Conservation (phyloP, 2,888 invertebrate species). For the Drosophila diplacantha region DNA sequence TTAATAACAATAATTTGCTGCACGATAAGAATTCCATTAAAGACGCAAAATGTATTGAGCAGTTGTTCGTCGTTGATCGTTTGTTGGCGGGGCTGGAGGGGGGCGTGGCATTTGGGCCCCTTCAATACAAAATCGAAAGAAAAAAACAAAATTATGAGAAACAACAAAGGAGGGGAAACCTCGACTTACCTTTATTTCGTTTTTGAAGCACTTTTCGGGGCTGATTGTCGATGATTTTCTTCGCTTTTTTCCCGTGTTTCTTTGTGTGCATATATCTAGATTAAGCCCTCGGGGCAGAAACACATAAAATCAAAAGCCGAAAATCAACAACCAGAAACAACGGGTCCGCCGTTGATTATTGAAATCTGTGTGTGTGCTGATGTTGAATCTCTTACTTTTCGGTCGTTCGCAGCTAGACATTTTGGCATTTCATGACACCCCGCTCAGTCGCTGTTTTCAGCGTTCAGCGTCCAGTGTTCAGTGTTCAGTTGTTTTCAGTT, state of each 20-base stretch:
- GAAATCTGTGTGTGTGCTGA: slow-evolving; percentile 60
- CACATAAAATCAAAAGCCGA: slow-evolving; percentile 34
- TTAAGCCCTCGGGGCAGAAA: slow-evolving; percentile 63
- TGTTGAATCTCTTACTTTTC: slow-evolving; percentile 47
- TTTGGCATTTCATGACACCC: slow-evolving; percentile 69
- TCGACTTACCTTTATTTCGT: slow-evolving; percentile 37
- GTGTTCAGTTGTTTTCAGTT: slow-evolving; percentile 26
- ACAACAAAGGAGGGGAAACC: slow-evolving; percentile 47
- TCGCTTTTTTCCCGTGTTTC: slow-evolving; percentile 16
- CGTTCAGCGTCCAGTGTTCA: slow-evolving; percentile 26
- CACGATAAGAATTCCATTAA: slow-evolving; percentile 75
- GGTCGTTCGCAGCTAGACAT: slow-evolving; percentile 66
- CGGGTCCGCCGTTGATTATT: slow-evolving; percentile 66
- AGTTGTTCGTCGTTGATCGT: slow-evolving; percentile 46
- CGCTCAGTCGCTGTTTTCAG: slow-evolving; percentile 55
- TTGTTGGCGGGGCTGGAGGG: slow-evolving; percentile 13
- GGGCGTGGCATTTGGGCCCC: slow-evolving; percentile 32
- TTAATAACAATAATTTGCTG: slow-evolving; percentile 74
- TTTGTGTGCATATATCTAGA: slow-evolving; percentile 65
- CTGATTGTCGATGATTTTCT: slow-evolving; percentile 41
- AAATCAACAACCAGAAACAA: slow-evolving; percentile 38
- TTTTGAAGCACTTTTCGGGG: slow-evolving; percentile 55
- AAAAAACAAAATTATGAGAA: slow-evolving; percentile 25
- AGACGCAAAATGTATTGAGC: slow-evolving; percentile 69
- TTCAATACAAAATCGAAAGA: not conserved